Percentiles rank a stretch among this genome's conserved stretches.
phyloP scores from a whole-genome alignment of 2,888 invertebrate species.

The Carcina quercana region DNA sequence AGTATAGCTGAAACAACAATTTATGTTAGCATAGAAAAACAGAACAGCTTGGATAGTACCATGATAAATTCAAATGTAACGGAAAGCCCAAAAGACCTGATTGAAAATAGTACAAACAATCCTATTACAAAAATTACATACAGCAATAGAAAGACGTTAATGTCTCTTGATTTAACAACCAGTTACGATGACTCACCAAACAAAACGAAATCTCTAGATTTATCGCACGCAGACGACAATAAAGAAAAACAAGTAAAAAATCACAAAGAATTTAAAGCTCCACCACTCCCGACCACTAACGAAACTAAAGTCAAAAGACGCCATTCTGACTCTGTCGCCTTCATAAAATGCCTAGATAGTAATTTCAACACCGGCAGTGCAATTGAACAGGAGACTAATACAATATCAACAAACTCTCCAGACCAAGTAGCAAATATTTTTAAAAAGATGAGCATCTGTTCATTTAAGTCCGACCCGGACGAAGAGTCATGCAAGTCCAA shows the following conservation, averaged over 20 bases:
- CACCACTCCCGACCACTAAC: background rate
- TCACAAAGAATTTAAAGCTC: slow-evolving; percentile 7
- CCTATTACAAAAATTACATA: slow-evolving; percentile 14
- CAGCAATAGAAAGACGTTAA: slow-evolving; percentile 33
- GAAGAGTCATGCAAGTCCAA: slow-evolving; percentile 18
- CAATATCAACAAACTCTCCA: slow-evolving; percentile 27
- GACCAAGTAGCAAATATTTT: slow-evolving; percentile 35
- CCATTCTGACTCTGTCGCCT: slow-evolving; percentile 39
- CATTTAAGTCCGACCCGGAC: slow-evolving; percentile 12
- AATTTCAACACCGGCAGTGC: too few species aligned
- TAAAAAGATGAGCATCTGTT: slow-evolving; percentile 37
- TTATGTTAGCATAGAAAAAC: slow-evolving; percentile 54
- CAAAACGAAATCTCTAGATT: slow-evolving; percentile 23
- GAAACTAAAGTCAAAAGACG: slow-evolving; percentile 26
- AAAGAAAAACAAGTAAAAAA: slow-evolving; percentile 12
- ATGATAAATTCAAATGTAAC: slow-evolving; percentile 14
- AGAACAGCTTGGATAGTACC: slow-evolving; percentile 27
- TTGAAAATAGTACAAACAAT: slow-evolving; percentile 7
- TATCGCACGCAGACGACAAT: slow-evolving; percentile 12
- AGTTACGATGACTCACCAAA: slow-evolving; percentile 30
- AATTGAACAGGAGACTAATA: too few species aligned
- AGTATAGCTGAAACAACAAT: slow-evolving; percentile 70
- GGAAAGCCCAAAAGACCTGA: slow-evolving; percentile 1
- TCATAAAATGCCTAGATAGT: slow-evolving; percentile 28
- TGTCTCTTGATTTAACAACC: slow-evolving; percentile 47